phyloP scores from a whole-genome alignment of 2,888 invertebrate genomes.

The Branchellion lobata region DNA sequence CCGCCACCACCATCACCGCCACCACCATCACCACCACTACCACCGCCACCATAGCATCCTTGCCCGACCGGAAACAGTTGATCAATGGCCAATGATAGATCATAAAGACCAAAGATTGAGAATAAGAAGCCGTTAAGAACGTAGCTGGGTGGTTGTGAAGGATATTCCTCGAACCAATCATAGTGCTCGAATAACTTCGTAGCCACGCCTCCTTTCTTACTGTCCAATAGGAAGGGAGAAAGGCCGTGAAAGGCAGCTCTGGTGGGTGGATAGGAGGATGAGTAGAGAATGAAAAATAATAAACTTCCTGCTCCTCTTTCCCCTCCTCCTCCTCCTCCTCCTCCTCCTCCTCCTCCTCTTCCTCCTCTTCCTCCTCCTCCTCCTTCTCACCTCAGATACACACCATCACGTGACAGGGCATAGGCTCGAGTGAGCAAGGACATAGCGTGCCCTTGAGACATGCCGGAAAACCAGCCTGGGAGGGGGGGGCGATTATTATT shows the following conservation, averaged over 20 bases:
- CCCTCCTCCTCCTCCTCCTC: slow-evolving; percentile 55
- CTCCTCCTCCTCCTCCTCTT: slow-evolving; percentile 7
- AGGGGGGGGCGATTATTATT: slow-evolving; percentile 65
- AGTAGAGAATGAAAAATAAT: too few species aligned
- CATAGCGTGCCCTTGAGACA: slow-evolving; percentile 94
- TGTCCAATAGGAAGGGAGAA: slow-evolving; percentile 69
- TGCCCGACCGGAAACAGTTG: not conserved
- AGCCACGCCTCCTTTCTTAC: slow-evolving; percentile 57
- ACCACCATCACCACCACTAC: not conserved
- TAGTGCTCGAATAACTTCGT: slow-evolving; percentile 76
- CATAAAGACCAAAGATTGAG: slow-evolving; percentile 90
- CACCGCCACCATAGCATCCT: not conserved
- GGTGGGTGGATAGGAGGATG: too few species aligned
- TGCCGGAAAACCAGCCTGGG: slow-evolving; percentile 93
- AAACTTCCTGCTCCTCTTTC: slow-evolving; percentile 2
- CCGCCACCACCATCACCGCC: not conserved
- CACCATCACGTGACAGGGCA: slow-evolving; percentile 69
- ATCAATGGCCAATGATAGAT: slow-evolving; percentile 77
- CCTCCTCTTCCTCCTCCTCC: slow-evolving; percentile 12
- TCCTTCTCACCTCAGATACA: slow-evolving; percentile 68
- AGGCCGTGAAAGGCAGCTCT: slow-evolving; percentile 73
- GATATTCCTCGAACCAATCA: slow-evolving; percentile 97
- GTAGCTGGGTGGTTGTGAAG: slow-evolving; percentile 84
- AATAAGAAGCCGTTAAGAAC: slow-evolving; percentile 98
- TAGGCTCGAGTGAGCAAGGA: slow-evolving; percentile 90